Evolutionary conservation across 2,888 invertebrate genomes (phyloP).

Genomic region (Sycophila texana): DNA sequence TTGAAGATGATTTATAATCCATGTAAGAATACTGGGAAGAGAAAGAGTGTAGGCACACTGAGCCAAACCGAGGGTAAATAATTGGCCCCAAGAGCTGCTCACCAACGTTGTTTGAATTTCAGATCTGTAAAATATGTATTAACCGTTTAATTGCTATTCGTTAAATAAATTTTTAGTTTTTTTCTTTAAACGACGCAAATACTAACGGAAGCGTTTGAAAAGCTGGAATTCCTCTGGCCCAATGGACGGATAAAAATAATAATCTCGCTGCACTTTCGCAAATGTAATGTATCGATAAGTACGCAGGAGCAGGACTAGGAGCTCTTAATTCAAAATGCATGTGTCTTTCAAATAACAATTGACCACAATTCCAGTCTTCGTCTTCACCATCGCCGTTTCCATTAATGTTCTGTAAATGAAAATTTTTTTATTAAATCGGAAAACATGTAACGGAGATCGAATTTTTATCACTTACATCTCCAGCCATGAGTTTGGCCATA

Average conservation of each 20-base stretch:
- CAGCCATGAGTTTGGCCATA: slow-evolving; percentile 79
- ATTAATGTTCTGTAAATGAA: slow-evolving; percentile 68
- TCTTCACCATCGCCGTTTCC: slow-evolving; percentile 67
- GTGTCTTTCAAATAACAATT: slow-evolving; percentile 83
- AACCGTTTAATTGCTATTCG: neutral
- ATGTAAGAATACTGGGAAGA: slow-evolving; percentile 87
- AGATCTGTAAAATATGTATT: slow-evolving; percentile 78
- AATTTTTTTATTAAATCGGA: neutral
- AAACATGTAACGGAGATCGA: neutral
- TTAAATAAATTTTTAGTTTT: neutral
- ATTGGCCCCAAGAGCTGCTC: slow-evolving; percentile 93
- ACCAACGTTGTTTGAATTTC: slow-evolving; percentile 90
- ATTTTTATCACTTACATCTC: slow-evolving; percentile 68
- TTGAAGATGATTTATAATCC: slow-evolving; percentile 88
- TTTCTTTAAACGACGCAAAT: slow-evolving; percentile 19
- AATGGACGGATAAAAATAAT: slow-evolving; percentile 92
- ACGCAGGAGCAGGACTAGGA: slow-evolving; percentile 88
- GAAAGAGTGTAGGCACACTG: slow-evolving; percentile 89
- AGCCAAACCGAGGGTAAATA: slow-evolving; percentile 93
- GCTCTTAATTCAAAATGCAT: slow-evolving; percentile 87
- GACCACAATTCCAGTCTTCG: slow-evolving; percentile 78
- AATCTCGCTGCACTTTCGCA: slow-evolving; percentile 96
- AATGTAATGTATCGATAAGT: slow-evolving; percentile 94
- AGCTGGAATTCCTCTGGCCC: slow-evolving; percentile 90
- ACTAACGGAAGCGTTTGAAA: slow-evolving; percentile 87